Evolutionary conservation across 2,888 invertebrate genomes (phyloP).

Genomic region (Hydroisotoma schaefferi): DNA sequence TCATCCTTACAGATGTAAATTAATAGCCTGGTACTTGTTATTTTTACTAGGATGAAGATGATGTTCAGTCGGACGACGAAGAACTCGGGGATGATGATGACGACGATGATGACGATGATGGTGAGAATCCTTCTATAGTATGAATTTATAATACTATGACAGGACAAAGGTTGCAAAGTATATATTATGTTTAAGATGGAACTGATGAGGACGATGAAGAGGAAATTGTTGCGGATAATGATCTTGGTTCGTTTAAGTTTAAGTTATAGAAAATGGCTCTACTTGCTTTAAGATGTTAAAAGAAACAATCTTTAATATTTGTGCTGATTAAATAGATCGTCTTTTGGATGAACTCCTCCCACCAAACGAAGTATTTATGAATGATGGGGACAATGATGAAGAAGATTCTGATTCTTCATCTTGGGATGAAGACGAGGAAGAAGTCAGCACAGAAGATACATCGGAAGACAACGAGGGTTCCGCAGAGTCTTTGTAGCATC

Average conservation of each 20-base stretch:
- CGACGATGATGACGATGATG: conserved; percentile 54
- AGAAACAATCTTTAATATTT: not conserved
- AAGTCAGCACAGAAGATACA: not conserved
- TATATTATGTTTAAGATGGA: too few species aligned
- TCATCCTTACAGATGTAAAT: not conserved
- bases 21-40: not conserved
- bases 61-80: conserved; percentile 54
- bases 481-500: too few species aligned
- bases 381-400: conserved; percentile 44
- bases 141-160: not conserved
- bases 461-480: not conserved
- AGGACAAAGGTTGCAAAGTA: conserved; percentile 2
- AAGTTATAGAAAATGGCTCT: not conserved
- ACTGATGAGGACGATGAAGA: conserved; percentile 11
- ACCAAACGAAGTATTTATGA: conserved; percentile 24
- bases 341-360: conserved; percentile 25
- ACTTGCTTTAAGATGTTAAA: not conserved
- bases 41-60: conserved; percentile 33
- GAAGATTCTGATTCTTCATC: not conserved
- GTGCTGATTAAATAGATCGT: conserved; percentile 17
- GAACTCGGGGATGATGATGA: conserved; percentile 59
- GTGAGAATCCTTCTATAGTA: conserved; percentile 39
- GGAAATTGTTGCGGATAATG: conserved; percentile 6
- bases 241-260: not conserved
- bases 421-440: not conserved